phyloP scores from a whole-genome alignment of 2,888 invertebrate genomes.

The Eucriotettix oculatus region DNA sequence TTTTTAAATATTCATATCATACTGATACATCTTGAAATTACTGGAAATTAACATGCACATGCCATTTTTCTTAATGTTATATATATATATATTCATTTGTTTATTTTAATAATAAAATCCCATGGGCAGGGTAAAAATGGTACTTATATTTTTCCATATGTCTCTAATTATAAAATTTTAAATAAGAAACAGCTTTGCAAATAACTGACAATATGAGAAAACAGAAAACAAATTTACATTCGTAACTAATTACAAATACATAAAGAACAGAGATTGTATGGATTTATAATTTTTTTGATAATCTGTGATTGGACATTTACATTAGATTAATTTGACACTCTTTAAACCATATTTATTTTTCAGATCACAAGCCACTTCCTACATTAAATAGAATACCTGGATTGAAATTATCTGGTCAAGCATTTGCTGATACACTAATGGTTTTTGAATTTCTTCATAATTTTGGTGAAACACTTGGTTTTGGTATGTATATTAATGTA shows the following conservation, averaged over 20 bases:
- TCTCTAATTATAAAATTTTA: background rate
- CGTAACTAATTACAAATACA: too few relatives aligned
- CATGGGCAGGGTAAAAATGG: too few relatives aligned
- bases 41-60: background rate
- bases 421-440: conserved; percentile 84
- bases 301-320: too few relatives aligned
- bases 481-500: conserved; percentile 42
- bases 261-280: too few relatives aligned
- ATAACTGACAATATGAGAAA: too few relatives aligned
- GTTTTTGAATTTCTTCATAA: conserved; percentile 94
- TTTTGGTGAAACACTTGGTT: conserved; percentile 86
- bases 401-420: conserved; percentile 65
- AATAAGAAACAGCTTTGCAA: too few relatives aligned
- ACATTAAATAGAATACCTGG: conserved; percentile 61
- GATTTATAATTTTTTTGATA: too few relatives aligned
- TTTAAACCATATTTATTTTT: background rate
- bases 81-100: background rate
- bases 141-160: background rate
- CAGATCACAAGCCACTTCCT: conserved; percentile 53
- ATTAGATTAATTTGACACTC: too few relatives aligned
- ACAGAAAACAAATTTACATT: too few relatives aligned
- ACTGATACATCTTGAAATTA: background rate
- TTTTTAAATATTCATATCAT: too few relatives aligned
- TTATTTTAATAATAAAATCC: too few relatives aligned
- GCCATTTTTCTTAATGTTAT: background rate